Base-by-base conservation (phyloP, 2,113 vertebrate species). In the Nyctereutes procyonoides region DNA sequence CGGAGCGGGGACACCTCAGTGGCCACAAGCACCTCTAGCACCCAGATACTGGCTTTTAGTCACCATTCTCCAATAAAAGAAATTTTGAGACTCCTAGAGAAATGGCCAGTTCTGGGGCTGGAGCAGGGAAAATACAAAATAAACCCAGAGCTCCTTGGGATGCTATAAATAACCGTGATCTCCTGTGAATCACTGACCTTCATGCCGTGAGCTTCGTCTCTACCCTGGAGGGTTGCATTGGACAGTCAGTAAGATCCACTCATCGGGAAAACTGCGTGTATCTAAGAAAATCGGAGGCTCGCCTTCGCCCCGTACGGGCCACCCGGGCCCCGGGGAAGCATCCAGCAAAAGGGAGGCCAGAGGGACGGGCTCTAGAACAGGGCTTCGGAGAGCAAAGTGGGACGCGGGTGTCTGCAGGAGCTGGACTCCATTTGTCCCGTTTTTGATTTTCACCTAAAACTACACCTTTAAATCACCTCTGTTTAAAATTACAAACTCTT, bases 301-400 rank as follows among this genome's bases (percentile, higher is more conserved):
- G 38, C 0, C 38, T 15, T 56, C 22, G 26, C 26, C 63, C 12
- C 30, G 0, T 55, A 71, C 11, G 7, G 26, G 22, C 8, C 24
- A 2, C 60, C 38, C 28, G 12, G 12, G 60, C 5, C n/a, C 13
- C 3, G 5, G 58, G n/a, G 28, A 86, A 9, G 28, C 7, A 1
- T 32, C 17, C 24, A 22, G n/a, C 17, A 20, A 19, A 35, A 38
- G 17, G 9, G 26, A 51, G n/a, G 28, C 24, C 55, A 6, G 38
- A 2, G 19, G 20, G 32, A 24, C 26, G 12, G 62, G 20, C 9
- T 62, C 17, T 60, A 16, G 38, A 5, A 1, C 3, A 28, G 28
- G 13, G 8, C 48, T 6, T 4, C 22, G 28, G 13, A 30, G 55
- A 11, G 13, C 30, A 58, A 19, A 28, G 24, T 24, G 1, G 9